Percentiles rank a stretch among this genome's conserved stretches.
Evolutionary conservation across 2,888 invertebrate species (phyloP).

Genomic region (Pseudococcus longispinus): DNA sequence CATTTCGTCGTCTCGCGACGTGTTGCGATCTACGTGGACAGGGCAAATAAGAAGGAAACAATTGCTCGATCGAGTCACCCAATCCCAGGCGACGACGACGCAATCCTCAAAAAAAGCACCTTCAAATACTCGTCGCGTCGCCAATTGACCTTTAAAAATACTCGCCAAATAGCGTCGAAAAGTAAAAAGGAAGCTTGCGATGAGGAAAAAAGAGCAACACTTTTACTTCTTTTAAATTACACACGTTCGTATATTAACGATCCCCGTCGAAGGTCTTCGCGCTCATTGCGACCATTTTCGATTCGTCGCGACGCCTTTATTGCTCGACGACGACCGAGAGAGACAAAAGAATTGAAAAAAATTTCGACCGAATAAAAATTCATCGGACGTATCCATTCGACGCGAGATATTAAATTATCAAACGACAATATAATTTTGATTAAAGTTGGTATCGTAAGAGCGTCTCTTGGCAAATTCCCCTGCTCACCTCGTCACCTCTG

Average conservation of each 20-base stretch:
- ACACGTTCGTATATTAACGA: not conserved
- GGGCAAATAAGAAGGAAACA: not conserved
- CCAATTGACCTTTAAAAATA: not conserved
- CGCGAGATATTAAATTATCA: slow-evolving; percentile 1
- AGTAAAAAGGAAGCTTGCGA: not conserved
- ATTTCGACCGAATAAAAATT: not conserved
- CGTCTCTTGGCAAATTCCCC: not conserved
- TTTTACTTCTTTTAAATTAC: not conserved
- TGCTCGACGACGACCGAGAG: not conserved
- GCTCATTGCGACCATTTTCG: not conserved
- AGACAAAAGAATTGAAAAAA: not conserved
- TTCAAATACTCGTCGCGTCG: not conserved
- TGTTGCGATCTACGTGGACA: not conserved
- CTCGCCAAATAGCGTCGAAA: not conserved
- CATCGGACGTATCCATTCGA: not conserved
- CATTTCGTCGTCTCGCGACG: not conserved
- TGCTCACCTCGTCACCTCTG: not conserved
- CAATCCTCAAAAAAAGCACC: not conserved
- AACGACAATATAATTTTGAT: slow-evolving; percentile 22
- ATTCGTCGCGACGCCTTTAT: slow-evolving; percentile 4
- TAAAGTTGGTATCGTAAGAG: not conserved
- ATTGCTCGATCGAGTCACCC: not conserved
- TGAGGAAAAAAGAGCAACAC: not conserved
- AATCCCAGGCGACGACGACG: not conserved
- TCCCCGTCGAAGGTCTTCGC: not conserved